Evolutionary conservation across 2,888 invertebrate species (phyloP).

Genomic region (Caenorhabditis auriculariae): DNA sequence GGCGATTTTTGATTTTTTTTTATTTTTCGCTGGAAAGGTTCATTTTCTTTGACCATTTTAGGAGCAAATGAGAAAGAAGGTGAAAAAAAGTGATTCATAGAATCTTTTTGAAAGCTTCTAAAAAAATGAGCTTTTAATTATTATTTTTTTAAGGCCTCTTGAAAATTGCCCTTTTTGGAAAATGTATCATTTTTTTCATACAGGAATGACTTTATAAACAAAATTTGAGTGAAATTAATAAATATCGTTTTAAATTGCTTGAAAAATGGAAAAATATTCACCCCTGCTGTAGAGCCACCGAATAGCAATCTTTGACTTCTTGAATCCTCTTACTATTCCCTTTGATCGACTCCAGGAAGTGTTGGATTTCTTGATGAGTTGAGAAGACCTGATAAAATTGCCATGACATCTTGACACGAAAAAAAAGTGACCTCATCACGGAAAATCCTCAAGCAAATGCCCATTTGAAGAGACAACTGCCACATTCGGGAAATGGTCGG

Average conservation of each 20-base stretch:
- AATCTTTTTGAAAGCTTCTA: too few species aligned
- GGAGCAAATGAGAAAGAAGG: too few species aligned
- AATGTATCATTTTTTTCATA: too few species aligned
- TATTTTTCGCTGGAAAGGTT: too few species aligned
- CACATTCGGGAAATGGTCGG: slow-evolving; percentile 79
- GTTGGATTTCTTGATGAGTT: slow-evolving; percentile 87
- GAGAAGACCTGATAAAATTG: slow-evolving; percentile 69
- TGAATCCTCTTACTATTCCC: slow-evolving; percentile 77
- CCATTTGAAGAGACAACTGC: slow-evolving; percentile 85
- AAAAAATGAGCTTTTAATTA: too few species aligned
- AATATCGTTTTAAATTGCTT: neutral
- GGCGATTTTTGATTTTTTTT: too few species aligned
- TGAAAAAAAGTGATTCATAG: too few species aligned
- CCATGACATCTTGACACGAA: neutral
- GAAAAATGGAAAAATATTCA: slow-evolving; percentile 62
- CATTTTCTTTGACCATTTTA: too few species aligned
- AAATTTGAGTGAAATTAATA: too few species aligned
- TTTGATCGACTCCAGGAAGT: slow-evolving; percentile 87
- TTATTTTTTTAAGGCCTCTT: too few species aligned
- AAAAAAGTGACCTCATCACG: slow-evolving; percentile 80
- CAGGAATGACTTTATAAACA: too few species aligned
- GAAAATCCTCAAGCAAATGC: slow-evolving; percentile 90
- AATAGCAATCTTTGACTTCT: slow-evolving; percentile 93
- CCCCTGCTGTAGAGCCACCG: slow-evolving; percentile 84
- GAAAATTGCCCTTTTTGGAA: too few species aligned